Conservation (phyloP, 2,797 vertebrate species). For the Macrochelys suwanniensis region DNA sequence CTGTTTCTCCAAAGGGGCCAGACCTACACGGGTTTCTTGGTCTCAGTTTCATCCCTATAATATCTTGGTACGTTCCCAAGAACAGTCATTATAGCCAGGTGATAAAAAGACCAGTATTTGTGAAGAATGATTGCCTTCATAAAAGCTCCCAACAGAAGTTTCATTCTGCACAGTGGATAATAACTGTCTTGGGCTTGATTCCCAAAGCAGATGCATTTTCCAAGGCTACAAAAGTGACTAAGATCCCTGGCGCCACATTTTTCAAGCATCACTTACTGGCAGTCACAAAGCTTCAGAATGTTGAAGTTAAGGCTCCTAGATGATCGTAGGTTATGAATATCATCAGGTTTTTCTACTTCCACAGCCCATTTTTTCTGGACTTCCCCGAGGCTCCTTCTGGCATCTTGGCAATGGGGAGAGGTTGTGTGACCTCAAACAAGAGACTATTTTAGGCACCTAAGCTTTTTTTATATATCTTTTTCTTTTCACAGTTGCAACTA, state of each 20-base stretch:
- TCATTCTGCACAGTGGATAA: conserved; percentile 48
- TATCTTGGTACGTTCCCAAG: background rate
- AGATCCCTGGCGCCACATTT: conserved; percentile 41
- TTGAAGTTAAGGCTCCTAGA: conserved; percentile 49
- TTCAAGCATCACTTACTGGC: conserved; percentile 34
- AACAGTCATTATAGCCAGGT: conserved; percentile 46
- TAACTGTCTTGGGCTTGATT: conserved; percentile 60
- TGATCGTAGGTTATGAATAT: conserved; percentile 49
- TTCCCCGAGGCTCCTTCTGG: conserved; percentile 11
- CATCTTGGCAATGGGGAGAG: background rate
- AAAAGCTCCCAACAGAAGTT: conserved; percentile 42
- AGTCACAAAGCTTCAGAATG: conserved; percentile 29
- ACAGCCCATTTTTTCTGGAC: conserved; percentile 17
- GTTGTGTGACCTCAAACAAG: background rate
- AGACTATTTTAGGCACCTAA: background rate
- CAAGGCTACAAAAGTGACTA: conserved; percentile 69
- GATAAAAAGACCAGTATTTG: conserved; percentile 63
- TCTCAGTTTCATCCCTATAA: background rate
- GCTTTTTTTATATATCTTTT: background rate
- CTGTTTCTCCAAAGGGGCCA: background rate
- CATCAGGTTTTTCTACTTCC: background rate
- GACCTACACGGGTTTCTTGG: conserved; percentile 28
- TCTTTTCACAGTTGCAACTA: fast-evolving
- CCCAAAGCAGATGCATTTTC: conserved; percentile 75
- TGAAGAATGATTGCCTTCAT: conserved; percentile 49